Evolutionary conservation across 1,140 invertebrate genomes (phyloP).

Genomic region (Drosophila sulfurigaster): DNA sequence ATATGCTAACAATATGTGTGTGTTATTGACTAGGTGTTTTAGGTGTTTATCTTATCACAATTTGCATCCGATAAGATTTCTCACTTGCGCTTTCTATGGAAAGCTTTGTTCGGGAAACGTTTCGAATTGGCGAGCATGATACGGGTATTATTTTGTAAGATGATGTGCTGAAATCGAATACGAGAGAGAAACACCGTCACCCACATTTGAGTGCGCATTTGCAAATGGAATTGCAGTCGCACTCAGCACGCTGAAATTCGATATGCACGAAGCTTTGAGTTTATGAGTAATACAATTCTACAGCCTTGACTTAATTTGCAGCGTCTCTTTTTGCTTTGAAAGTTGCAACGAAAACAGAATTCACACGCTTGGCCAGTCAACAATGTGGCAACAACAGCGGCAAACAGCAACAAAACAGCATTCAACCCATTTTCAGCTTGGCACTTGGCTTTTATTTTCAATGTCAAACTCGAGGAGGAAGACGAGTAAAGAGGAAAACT

Average conservation of each 20-base stretch:
- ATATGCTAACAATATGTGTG: no score
- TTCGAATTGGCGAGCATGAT: neutral
- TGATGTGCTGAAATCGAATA: slow-evolving; percentile 45
- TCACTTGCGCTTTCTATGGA: neutral
- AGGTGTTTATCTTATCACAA: neutral
- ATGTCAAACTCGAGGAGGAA: slow-evolving; percentile 58
- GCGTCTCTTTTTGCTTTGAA: slow-evolving; percentile 75
- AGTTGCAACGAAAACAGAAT: slow-evolving; percentile 80
- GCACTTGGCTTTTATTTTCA: slow-evolving; percentile 60
- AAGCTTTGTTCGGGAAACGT: neutral
- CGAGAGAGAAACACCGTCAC: slow-evolving; percentile 41
- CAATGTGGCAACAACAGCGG: slow-evolving; percentile 34
- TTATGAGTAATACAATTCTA: slow-evolving; percentile 63
- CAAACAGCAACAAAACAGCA: slow-evolving; percentile 16
- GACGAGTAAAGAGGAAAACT: slow-evolving; percentile 41
- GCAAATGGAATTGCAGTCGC: slow-evolving; percentile 51
- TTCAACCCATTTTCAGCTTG: slow-evolving; percentile 55
- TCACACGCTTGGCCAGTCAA: slow-evolving; percentile 63
- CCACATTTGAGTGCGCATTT: slow-evolving; percentile 48
- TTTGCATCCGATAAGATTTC: neutral
- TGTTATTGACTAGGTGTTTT: neutral
- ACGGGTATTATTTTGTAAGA: neutral
- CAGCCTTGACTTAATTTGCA: slow-evolving; percentile 78
- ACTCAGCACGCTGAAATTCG: slow-evolving; percentile 50
- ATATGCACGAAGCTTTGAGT: slow-evolving; percentile 53